These are phyloP conservation scores for Calephelis virginiensis DNA, from an alignment of 1,140 invertebrate species.

Conservation along the genomic window DNA sequence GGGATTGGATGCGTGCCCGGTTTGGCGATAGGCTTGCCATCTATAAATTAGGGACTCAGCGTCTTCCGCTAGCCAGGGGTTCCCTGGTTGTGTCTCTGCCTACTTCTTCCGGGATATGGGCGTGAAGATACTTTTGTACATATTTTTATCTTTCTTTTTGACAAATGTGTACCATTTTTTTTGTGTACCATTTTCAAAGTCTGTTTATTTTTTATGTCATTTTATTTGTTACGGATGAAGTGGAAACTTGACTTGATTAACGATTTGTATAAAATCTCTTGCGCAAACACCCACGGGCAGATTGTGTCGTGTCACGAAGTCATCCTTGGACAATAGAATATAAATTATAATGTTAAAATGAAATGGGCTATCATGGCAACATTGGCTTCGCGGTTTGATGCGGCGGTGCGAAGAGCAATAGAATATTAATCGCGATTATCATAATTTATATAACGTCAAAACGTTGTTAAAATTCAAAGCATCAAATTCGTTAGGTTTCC, in stretches of 20 bases:
- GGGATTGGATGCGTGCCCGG: too few relatives aligned
- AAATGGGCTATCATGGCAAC: not conserved
- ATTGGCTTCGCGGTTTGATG: constrained; percentile 4
- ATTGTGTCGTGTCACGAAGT: constrained; percentile 12
- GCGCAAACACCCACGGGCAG: constrained; percentile 10
- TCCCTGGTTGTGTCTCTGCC: too few relatives aligned
- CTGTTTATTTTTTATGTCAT: not conserved
- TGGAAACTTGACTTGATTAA: constrained; percentile 1
- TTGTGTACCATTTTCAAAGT: too few relatives aligned
- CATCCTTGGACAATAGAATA: constrained; percentile 11
- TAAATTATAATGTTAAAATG: constrained; percentile 13
- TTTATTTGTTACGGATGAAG: constrained; percentile 1
- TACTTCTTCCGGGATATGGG: too few relatives aligned
- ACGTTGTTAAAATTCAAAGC: constrained; percentile 13
- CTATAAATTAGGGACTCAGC: too few relatives aligned
- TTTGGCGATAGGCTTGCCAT: too few relatives aligned
- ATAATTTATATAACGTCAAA: constrained; percentile 14
- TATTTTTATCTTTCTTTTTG: too few relatives aligned
- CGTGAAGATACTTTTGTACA: too few relatives aligned
- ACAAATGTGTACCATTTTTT: too few relatives aligned
- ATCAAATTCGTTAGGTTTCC: constrained; percentile 4
- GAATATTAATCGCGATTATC: constrained; percentile 9
- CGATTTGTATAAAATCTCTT: constrained; percentile 15
- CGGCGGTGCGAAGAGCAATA: constrained; percentile 9
- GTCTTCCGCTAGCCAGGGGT: too few relatives aligned